Conservation (phyloP, 2,888 invertebrate genomes). For the Synergus gifuensis region DNA sequence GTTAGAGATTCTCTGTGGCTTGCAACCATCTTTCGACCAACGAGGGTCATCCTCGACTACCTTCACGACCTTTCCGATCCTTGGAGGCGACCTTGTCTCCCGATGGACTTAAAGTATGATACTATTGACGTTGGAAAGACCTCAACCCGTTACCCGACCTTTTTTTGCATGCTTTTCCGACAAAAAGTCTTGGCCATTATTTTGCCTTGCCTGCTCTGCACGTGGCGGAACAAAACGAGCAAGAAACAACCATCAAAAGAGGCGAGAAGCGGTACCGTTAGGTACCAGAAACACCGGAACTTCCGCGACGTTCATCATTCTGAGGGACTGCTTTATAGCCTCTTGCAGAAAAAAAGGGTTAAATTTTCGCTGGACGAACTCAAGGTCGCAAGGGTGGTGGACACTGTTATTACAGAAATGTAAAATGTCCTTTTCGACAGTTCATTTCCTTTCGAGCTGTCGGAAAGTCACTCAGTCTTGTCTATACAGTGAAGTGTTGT, state of each 20-base stretch:
- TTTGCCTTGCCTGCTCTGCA: constrained; percentile 32
- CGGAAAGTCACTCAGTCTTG: constrained; percentile 51
- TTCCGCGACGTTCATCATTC: constrained; percentile 54
- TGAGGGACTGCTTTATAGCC: constrained; percentile 61
- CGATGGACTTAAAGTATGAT: not conserved
- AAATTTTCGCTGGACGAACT: constrained; percentile 48
- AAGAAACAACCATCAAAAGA: constrained; percentile 36
- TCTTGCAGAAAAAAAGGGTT: constrained; percentile 64
- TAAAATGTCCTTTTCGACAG: constrained; percentile 65
- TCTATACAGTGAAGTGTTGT: not conserved
- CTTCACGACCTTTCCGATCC: not conserved
- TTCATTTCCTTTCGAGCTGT: constrained; percentile 64
- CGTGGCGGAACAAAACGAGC: constrained; percentile 42
- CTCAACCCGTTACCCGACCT: constrained; percentile 60
- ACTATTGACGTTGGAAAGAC: constrained; percentile 36
- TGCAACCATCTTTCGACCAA: not conserved
- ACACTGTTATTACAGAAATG: constrained; percentile 68
- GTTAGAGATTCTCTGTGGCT: not conserved
- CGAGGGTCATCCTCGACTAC: constrained; percentile 12
- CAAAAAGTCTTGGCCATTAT: constrained; percentile 46
- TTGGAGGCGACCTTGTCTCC: constrained; percentile 7
- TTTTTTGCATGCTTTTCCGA: constrained; percentile 56
- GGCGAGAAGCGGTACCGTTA: constrained; percentile 51
- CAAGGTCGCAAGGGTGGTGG: constrained; percentile 56
- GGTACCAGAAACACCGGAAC: constrained; percentile 52